Percentiles rank a stretch among this genome's conserved stretches.
Evolutionary conservation across 1,140 invertebrate species (phyloP).

Genomic region (Drosophila mauritiana): DNA sequence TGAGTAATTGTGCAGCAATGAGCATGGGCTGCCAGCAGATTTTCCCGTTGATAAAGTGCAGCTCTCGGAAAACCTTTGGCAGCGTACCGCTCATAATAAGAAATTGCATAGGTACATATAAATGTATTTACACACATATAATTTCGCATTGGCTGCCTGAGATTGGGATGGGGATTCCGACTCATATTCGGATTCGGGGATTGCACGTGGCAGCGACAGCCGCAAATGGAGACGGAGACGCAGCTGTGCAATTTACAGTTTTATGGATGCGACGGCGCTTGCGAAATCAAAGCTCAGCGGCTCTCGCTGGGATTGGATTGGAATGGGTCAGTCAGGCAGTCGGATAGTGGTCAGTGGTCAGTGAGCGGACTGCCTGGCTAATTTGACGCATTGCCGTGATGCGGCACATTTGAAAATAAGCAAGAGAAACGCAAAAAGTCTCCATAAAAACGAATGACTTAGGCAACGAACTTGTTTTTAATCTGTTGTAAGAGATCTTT

Average conservation of each 20-base stretch:
- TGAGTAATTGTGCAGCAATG: slow-evolving; percentile 81
- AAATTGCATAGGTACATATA: slow-evolving; percentile 60
- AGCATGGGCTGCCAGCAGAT: slow-evolving; percentile 71
- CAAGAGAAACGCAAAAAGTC: slow-evolving; percentile 6
- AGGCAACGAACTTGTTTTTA: slow-evolving; percentile 65
- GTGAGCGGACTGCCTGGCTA: slow-evolving; percentile 34
- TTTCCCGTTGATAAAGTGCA: slow-evolving; percentile 77
- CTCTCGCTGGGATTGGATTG: slow-evolving; percentile 52
- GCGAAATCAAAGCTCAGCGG: slow-evolving; percentile 48
- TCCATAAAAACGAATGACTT: slow-evolving; percentile 56
- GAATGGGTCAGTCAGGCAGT: slow-evolving; percentile 46
- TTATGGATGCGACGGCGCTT: slow-evolving; percentile 69
- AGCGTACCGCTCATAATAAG: slow-evolving; percentile 69
- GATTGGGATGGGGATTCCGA: slow-evolving; percentile 27
- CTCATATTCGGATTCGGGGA: slow-evolving; percentile 23
- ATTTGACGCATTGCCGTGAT: slow-evolving; percentile 61
- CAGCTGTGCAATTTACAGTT: slow-evolving; percentile 79
- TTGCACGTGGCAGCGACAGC: slow-evolving; percentile 70
- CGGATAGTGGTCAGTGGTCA: slow-evolving; percentile 30
- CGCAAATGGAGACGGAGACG: slow-evolving; percentile 50
- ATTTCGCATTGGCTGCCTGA: slow-evolving; percentile 53
- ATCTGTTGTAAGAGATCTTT: not conserved
- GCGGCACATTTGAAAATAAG: slow-evolving; percentile 37
- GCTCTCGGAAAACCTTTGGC: slow-evolving; percentile 62
- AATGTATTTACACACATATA: slow-evolving; percentile 40